Conservation (phyloP, 2,888 invertebrate species). For the Tipula confusa region DNA sequence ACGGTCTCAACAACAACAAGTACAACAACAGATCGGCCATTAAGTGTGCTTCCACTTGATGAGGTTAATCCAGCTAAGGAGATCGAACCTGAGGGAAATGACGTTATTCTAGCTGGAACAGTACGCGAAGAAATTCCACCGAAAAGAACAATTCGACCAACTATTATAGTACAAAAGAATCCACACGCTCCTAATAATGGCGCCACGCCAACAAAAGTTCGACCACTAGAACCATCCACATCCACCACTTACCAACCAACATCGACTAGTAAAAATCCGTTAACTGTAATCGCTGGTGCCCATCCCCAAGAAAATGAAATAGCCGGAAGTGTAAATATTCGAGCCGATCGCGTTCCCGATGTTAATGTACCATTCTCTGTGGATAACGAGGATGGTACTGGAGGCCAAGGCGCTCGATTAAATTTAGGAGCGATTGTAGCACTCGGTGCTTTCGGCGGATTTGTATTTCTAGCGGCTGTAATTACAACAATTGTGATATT, state of each 20-base stretch:
- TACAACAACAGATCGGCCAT: slow-evolving; percentile 39
- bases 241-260: slow-evolving; percentile 33
- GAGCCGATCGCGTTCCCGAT: slow-evolving; percentile 62
- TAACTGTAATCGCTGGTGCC: slow-evolving; percentile 56
- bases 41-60: background rate
- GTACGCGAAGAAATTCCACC: slow-evolving; percentile 52
- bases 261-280: slow-evolving; percentile 42
- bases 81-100: slow-evolving; percentile 41
- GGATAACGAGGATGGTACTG: slow-evolving; percentile 54
- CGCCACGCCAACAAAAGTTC: slow-evolving; percentile 41
- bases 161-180: slow-evolving; percentile 44
- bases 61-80: slow-evolving; percentile 42
- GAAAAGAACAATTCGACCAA: slow-evolving; percentile 45
- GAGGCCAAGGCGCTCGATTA: slow-evolving; percentile 63
- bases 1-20: slow-evolving; percentile 44
- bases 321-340: slow-evolving; percentile 51
- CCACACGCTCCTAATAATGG: slow-evolving; percentile 42
- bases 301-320: slow-evolving; percentile 82
- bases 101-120: slow-evolving; percentile 43
- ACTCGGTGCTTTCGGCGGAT: slow-evolving; percentile 83
- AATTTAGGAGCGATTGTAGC: slow-evolving; percentile 86
- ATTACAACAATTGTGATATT: slow-evolving; percentile 84
- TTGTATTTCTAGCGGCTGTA: slow-evolving; percentile 83
- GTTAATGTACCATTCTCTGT: slow-evolving; percentile 65
- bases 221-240: slow-evolving; percentile 36